phyloP scores from a whole-genome alignment of 2,113 vertebrate genomes.

The Caretta caretta region DNA sequence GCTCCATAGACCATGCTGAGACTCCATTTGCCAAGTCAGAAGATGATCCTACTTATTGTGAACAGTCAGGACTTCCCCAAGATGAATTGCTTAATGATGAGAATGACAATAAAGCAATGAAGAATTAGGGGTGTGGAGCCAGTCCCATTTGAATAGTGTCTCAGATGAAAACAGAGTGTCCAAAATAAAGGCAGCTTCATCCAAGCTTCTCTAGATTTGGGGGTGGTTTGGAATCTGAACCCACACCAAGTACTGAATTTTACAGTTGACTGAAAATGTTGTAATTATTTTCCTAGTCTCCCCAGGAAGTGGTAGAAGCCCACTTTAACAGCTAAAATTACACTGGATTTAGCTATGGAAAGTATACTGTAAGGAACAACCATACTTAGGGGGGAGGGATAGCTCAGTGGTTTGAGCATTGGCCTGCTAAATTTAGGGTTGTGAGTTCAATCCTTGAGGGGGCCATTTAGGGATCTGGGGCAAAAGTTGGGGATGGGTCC shows the following conservation, averaged over 20 bases:
- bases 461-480: too few species aligned
- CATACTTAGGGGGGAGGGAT: neutral
- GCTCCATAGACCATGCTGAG: neutral
- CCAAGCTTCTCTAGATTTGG: neutral
- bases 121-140: neutral
- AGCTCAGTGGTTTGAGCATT: too few species aligned
- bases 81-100: neutral
- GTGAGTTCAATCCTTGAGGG: too few species aligned
- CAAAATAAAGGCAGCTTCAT: neutral
- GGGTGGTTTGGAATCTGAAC: neutral
- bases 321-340: neutral
- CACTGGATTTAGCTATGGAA: conserved; percentile 24
- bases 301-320: conserved; percentile 23
- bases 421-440: too few species aligned
- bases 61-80: neutral
- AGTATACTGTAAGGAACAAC: conserved; percentile 48
- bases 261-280: neutral
- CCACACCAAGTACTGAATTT: neutral
- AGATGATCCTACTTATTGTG: accelerated
- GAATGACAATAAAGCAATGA: neutral
- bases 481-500: too few species aligned
- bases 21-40: neutral
- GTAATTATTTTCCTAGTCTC: conserved; percentile 13
- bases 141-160: neutral
- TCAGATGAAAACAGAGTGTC: neutral